Evolutionary conservation across 2,113 vertebrate species (phyloP).

Genomic region (Corvus hawaiiensis): DNA sequence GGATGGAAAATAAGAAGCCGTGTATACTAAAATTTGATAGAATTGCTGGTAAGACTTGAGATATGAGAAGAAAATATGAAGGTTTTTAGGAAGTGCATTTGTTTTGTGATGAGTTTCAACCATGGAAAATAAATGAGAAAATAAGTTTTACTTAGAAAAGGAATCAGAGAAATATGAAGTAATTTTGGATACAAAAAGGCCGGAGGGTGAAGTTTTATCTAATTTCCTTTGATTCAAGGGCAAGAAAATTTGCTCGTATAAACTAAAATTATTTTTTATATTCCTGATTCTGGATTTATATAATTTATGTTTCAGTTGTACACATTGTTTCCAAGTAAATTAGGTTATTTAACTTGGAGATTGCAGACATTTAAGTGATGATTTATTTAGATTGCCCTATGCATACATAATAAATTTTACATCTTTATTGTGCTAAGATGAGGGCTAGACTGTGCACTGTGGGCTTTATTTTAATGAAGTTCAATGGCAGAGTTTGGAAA

Average conservation of each 20-base stretch:
- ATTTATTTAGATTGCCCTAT: conserved; percentile 45
- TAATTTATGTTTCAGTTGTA: conserved; percentile 16
- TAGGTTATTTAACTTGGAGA: conserved; percentile 38
- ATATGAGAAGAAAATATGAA: background rate
- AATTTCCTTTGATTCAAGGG: conserved; percentile 16
- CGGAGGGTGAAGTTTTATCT: background rate
- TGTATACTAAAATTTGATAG: background rate
- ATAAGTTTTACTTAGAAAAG: background rate
- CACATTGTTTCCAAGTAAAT: conserved; percentile 30
- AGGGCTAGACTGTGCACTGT: background rate
- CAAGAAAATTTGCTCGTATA: conserved; percentile 6
- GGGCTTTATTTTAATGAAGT: background rate
- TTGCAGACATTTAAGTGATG: background rate
- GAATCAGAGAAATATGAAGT: background rate
- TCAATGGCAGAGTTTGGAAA: background rate
- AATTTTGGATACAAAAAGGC: background rate
- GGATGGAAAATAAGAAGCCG: background rate
- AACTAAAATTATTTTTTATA: background rate
- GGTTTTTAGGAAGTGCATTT: background rate
- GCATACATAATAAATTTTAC: conserved; percentile 10
- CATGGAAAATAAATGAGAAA: background rate
- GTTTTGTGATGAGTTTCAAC: background rate
- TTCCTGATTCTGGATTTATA: background rate
- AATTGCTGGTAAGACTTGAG: background rate
- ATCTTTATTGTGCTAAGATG: conserved; percentile 20